phyloP scores from a whole-genome alignment of 2,888 invertebrate genomes.

The Tenodera sinensis region DNA sequence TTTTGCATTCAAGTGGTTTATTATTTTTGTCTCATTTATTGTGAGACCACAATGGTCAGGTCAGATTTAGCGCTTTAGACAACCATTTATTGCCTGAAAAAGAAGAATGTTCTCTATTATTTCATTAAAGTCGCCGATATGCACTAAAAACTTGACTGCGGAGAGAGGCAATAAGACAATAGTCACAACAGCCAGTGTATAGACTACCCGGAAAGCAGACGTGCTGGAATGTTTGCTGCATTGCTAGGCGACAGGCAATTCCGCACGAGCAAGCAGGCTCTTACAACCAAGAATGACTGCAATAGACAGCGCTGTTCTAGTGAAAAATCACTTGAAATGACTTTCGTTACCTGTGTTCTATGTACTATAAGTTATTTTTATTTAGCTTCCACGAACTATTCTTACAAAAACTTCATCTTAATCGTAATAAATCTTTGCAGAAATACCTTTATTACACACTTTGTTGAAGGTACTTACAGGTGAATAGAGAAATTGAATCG shows the following conservation, averaged over 20 bases:
- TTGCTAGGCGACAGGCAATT: background rate
- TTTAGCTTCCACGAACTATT: too few species aligned
- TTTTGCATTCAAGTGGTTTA: background rate
- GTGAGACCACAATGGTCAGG: background rate
- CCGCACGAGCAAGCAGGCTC: background rate
- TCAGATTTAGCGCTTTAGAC: background rate
- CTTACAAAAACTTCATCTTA: too few species aligned
- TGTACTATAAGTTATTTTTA: too few species aligned
- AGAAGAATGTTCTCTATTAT: background rate
- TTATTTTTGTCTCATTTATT: background rate
- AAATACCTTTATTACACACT: too few species aligned
- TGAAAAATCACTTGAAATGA: too few species aligned
- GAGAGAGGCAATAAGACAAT: background rate
- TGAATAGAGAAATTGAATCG: too few species aligned
- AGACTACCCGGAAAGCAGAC: background rate
- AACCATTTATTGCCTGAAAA: background rate
- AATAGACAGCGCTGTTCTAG: too few species aligned
- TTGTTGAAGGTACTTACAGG: too few species aligned
- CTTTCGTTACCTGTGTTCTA: too few species aligned
- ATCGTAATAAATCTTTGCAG: too few species aligned
- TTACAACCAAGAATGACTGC: background rate
- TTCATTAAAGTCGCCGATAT: background rate
- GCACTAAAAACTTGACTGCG: background rate
- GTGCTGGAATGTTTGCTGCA: background rate
- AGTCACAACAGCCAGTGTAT: background rate